Conservation (phyloP, 1,140 invertebrate species). For the Epicauta chinensis region DNA sequence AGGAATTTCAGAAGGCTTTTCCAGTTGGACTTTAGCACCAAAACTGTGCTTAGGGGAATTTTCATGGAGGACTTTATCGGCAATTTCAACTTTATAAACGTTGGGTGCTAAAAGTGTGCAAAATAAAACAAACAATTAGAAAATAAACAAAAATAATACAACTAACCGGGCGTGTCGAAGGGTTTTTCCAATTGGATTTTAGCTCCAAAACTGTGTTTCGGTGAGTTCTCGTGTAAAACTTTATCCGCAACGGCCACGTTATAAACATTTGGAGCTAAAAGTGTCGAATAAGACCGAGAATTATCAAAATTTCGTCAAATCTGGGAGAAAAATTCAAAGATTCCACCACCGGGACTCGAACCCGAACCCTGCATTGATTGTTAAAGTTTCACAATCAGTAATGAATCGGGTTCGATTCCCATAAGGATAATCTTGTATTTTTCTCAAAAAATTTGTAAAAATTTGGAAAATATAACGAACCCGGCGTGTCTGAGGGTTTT, state of each 20-base stretch:
- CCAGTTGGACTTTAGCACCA: slow-evolving; percentile 52
- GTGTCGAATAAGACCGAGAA: slow-evolving; percentile 50
- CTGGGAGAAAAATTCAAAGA: too few relatives aligned
- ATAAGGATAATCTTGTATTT: slow-evolving; percentile 44
- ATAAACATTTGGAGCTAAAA: slow-evolving; percentile 63
- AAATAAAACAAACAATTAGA: slow-evolving; percentile 2
- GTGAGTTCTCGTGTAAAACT: slow-evolving; percentile 54
- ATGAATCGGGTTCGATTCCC: slow-evolving; percentile 55
- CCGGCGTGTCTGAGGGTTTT: slow-evolving; percentile 49
- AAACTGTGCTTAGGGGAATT: slow-evolving; percentile 65
- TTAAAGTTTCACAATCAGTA: slow-evolving; percentile 43
- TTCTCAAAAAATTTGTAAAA: too few relatives aligned
- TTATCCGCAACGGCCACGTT: slow-evolving; percentile 63
- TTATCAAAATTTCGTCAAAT: too few relatives aligned
- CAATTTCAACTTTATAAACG: slow-evolving; percentile 64
- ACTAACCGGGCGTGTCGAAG: slow-evolving; percentile 49
- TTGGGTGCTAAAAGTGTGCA: slow-evolving; percentile 64
- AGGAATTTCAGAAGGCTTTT: background rate
- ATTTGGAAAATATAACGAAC: slow-evolving; percentile 37
- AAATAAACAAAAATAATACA: background rate
- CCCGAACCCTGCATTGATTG: slow-evolving; percentile 44
- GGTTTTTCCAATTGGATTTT: slow-evolving; percentile 51
- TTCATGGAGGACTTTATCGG: slow-evolving; percentile 55
- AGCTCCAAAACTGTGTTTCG: slow-evolving; percentile 63
- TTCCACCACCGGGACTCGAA: too few relatives aligned